Evolutionary conservation across 1,140 invertebrate genomes (phyloP).

Genomic region (Lepidostoma basale): DNA sequence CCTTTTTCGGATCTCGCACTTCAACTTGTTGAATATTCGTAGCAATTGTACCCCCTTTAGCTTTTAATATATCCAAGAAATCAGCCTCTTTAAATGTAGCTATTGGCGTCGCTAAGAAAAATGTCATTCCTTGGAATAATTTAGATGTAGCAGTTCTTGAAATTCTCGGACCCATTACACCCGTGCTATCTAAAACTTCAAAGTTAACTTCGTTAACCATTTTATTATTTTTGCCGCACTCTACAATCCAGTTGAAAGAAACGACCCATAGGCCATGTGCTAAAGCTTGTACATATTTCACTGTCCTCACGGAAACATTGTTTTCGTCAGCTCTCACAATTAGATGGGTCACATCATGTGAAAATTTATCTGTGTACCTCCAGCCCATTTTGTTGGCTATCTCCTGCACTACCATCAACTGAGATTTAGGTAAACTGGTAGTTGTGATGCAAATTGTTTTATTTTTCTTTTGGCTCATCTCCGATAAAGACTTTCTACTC

Average conservation of each 20-base stretch:
- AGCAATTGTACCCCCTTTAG: neutral
- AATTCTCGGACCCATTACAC: constrained; percentile 51
- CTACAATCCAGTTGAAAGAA: constrained; percentile 51
- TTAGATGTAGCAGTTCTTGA: constrained; percentile 49
- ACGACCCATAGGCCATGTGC: constrained; percentile 55
- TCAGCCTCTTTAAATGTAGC: constrained; percentile 49
- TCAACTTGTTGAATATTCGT: neutral
- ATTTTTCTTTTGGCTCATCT: too few species aligned
- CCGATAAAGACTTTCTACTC: too few species aligned
- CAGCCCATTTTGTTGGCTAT: constrained; percentile 50
- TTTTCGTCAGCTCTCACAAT: constrained; percentile 55
- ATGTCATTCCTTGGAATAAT: constrained; percentile 52
- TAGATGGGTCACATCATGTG: constrained; percentile 54
- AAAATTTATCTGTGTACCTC: constrained; percentile 52
- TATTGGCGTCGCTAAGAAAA: constrained; percentile 54
- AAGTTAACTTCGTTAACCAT: constrained; percentile 50
- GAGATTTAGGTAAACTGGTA: constrained; percentile 49
- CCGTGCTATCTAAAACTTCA: constrained; percentile 52
- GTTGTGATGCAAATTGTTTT: constrained; percentile 53
- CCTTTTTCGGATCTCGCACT: neutral
- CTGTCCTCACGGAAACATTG: constrained; percentile 55
- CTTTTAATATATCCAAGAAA: constrained; percentile 42
- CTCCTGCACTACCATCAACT: constrained; percentile 48
- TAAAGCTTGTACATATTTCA: constrained; percentile 55
- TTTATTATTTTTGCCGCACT: constrained; percentile 43